Evolutionary conservation across 2,113 vertebrate species (phyloP).

Genomic region (Electrona antarctica): DNA sequence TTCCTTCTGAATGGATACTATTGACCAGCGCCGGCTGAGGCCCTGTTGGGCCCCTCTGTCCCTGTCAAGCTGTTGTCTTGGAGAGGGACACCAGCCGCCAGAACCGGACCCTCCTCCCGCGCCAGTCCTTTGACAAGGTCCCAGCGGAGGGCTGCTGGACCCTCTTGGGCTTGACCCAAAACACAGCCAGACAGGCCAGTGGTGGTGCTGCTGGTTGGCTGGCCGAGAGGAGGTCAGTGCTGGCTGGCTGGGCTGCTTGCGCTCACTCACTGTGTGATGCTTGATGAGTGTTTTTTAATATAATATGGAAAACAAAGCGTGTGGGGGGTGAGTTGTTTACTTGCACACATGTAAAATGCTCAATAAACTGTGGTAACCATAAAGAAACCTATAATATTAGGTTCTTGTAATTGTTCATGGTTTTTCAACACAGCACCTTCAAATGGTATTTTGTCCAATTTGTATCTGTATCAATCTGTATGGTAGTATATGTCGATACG

Average conservation of each 20-base stretch:
- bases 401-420: too few species aligned
- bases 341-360: too few species aligned
- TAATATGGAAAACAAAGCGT: background rate
- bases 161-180: conserved; percentile 21
- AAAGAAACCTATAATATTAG: too few species aligned
- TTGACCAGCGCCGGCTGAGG: conserved; percentile 46
- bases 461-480: too few species aligned
- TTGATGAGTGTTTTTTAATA: conserved; percentile 5
- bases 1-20: conserved; percentile 48
- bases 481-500: too few species aligned
- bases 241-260: conserved; percentile 21
- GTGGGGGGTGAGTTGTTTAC: too few species aligned
- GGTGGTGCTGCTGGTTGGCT: conserved; percentile 30
- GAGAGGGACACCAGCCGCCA: conserved; percentile 51
- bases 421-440: too few species aligned
- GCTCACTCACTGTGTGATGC: background rate
- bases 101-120: conserved; percentile 53
- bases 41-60: conserved; percentile 49
- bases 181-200: conserved; percentile 18
- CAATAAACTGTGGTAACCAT: too few species aligned
- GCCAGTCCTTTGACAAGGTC: conserved; percentile 43
- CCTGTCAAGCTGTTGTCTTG: conserved; percentile 57
- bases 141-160: conserved; percentile 26
- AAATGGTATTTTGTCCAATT: too few species aligned
- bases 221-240: conserved; percentile 13